These are phyloP conservation scores for Danio choprae DNA, from an alignment of 2,797 vertebrate species.

Conservation along the genomic window DNA sequence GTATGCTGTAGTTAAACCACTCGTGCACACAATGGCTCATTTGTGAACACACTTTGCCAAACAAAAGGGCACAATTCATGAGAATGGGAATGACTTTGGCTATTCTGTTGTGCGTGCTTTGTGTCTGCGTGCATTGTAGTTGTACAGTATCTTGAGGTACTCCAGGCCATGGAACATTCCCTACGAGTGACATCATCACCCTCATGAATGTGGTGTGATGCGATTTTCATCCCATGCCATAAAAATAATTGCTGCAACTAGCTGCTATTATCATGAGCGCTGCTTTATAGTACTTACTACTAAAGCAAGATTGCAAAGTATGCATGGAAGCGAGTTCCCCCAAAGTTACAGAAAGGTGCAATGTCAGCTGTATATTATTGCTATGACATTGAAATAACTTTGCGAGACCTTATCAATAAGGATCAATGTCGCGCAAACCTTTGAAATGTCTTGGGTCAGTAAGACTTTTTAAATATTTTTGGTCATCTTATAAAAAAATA, in stretches of 20 bases:
- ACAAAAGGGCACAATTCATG: conserved; percentile 60
- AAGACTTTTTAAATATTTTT: not conserved
- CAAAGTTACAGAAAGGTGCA: not conserved
- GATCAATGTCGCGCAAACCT: not conserved
- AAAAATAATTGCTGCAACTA: not conserved
- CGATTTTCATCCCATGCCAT: conserved; percentile 18
- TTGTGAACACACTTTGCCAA: conserved; percentile 54
- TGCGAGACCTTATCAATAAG: not conserved
- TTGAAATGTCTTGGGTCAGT: not conserved
- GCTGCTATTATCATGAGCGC: conserved; percentile 11
- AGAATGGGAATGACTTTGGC: conserved; percentile 48
- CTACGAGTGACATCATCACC: conserved; percentile 38
- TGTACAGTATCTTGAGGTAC: conserved; percentile 56
- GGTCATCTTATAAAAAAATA: not conserved
- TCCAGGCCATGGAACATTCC: conserved; percentile 58
- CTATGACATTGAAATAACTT: not conserved
- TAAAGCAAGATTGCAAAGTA: not conserved
- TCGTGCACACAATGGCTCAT: conserved; percentile 60
- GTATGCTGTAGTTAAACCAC: conserved; percentile 52
- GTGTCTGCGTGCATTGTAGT: conserved; percentile 52
- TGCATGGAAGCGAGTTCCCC: not conserved
- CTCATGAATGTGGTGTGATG: conserved; percentile 39
- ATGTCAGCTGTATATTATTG: not conserved
- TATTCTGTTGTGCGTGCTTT: conserved; percentile 47
- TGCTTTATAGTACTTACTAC: not conserved